Evolutionary conservation across 2,113 vertebrate species (phyloP), one percentile per base, ranked within the genome.

Genomic region (Seriola dumerili): DNA sequence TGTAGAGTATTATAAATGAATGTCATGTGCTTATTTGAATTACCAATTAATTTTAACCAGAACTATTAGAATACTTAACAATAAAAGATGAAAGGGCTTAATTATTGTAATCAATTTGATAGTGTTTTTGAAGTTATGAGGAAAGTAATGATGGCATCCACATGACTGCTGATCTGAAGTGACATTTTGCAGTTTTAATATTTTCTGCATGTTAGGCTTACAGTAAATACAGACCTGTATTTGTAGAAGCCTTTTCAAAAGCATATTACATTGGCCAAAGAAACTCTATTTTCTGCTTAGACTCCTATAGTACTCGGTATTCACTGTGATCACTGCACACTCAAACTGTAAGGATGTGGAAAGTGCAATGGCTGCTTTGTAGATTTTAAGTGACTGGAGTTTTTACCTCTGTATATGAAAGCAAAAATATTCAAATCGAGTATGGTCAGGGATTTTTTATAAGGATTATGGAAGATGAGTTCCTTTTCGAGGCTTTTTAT

Each of bases 1-100:
- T 38, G 34, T 67, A 21, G 40, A 52, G 16, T 50, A 5, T 69
- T 69, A 85, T 76, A 10, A 69, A 75, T 40, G 23, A 34, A 17
- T 25, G 59, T 16, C 48, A 40, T 38, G 44, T 29, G 44, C 17
- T 59, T 52, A 8, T 78, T 76, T 55, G 3, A 72, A 55, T 34
- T 13, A 40, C 19, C 19, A 40, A 78, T 78, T 25, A 0, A 21
- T 71, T 48, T 70, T 11, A 13, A 36, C 14, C 50, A 11, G 2
- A 34, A n/a, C 46, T 58, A 21, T 77, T 32, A 17, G 8, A 25
- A 52, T n/a, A 3, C 8, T 55, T 46, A 21, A 52, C 29, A 29
- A 29, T 29, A 29, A 19, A 40, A 19, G 0, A 42, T 4, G 58
- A 70, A 59, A 25, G 9, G 0, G 46, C 36, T 21, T 29, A 29